phyloP scores from a whole-genome alignment of 2,797 vertebrate genomes.

The Neopelma chrysocephalum region DNA sequence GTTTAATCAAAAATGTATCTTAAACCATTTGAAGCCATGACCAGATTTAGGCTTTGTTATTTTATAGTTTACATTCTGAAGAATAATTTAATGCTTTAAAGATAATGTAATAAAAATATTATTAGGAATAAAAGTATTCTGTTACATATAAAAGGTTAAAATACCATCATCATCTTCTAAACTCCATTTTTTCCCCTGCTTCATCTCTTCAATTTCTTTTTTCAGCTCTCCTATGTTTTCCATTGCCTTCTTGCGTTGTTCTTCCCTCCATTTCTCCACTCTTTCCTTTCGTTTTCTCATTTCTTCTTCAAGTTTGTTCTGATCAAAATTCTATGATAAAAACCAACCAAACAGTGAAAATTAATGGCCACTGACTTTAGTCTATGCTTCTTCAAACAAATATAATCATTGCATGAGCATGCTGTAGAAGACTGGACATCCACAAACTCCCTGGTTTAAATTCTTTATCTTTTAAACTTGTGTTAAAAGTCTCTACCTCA shows the following conservation, averaged over 20 bases:
- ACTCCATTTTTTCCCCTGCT: constrained; percentile 98
- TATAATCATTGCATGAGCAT: not conserved
- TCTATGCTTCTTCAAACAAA: not conserved
- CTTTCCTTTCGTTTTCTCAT: constrained; percentile 99
- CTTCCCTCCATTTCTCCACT: constrained; percentile 98
- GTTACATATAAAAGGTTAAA: not conserved
- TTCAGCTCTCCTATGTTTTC: constrained; percentile 97
- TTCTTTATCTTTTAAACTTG: not conserved
- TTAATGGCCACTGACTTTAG: not conserved
- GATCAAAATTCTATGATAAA: constrained; percentile 90
- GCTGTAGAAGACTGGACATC: not conserved
- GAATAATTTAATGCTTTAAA: not conserved
- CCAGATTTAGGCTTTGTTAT: not conserved
- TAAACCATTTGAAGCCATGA: not conserved
- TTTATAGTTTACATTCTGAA: not conserved
- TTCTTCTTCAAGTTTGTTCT: constrained; percentile 98
- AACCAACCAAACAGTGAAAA: not conserved
- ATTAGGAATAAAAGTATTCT: not conserved
- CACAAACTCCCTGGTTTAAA: not conserved
- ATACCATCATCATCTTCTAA: constrained; percentile 97
- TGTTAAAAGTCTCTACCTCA: constrained; percentile 18
- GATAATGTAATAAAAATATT: not conserved
- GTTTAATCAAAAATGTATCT: not conserved
- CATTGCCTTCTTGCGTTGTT: constrained; percentile 96
- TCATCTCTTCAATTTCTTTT: constrained; percentile 97